Percentiles rank a stretch among this genome's conserved stretches.
Evolutionary conservation across 1,140 invertebrate species (phyloP).

Genomic region (Rhagoletis pomonella): DNA sequence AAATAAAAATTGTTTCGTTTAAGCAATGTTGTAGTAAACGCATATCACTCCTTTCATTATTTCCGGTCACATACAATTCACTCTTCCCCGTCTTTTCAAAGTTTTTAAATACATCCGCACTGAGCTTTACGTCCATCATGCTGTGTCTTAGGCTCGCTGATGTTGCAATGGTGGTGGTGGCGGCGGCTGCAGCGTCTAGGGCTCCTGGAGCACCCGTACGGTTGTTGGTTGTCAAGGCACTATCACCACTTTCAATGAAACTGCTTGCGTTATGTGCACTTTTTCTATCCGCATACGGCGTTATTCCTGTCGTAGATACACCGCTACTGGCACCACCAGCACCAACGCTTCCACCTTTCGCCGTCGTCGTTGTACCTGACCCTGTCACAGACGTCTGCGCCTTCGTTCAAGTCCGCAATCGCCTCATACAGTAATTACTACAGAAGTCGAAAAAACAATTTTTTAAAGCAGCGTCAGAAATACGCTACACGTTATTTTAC

Average conservation of each 20-base stretch:
- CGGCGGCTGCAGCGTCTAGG: not conserved
- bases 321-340: not conserved
- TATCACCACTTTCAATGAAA: not conserved
- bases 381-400: conserved; percentile 16
- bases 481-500: not conserved
- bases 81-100: conserved; percentile 69
- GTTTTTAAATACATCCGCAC: conserved; percentile 69
- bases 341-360: not conserved
- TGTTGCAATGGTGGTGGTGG: not conserved
- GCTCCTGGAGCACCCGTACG: conserved; percentile 5
- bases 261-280: not conserved
- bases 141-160: not conserved
- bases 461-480: not conserved
- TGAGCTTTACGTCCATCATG: conserved; percentile 58
- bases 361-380: not conserved
- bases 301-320: not conserved
- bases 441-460: not conserved
- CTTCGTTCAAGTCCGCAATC: conserved; percentile 39
- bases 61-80: conserved; percentile 68
- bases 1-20: conserved; percentile 63
- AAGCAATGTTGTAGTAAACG: conserved; percentile 52
- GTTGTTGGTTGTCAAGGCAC: conserved; percentile 54
- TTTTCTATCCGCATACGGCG: conserved; percentile 34
- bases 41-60: conserved; percentile 54
- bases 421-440: conserved; percentile 51